Evolutionary conservation across 1,140 invertebrate genomes (phyloP), one percentile per base, ranked within the genome.

Genomic region (Tetragnatha versicolor): DNA sequence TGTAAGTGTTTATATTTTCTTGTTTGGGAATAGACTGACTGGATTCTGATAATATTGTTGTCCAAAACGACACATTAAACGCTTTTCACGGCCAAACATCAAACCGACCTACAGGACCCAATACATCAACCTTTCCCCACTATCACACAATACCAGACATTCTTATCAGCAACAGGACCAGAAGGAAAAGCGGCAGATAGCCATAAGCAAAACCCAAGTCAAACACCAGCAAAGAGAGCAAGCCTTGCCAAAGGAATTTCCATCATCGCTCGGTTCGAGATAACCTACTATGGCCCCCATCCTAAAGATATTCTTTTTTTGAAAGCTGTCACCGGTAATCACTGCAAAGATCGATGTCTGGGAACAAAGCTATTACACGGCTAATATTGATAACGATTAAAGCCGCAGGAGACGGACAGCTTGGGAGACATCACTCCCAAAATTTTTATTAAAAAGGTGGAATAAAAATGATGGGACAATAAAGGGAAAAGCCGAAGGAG

Each of bases 371-470:
- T 49, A 75, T 75, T 63, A 75, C 72, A 75, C 7, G 55, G 31
- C 72, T 58, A 63, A 63, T 75, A 70, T 70, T 70, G 68, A 70
- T 70, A 63, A 75, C 58, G 72, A 61, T 75, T 75, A 75, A 75
- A 58, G 35, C 22, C 25, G 2, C 3, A 37, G 20, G 5, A 37
- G 51, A 72, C 49, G 58, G 49, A n/a, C 42, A 25, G n/a, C n/a
- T n/a, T n/a, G n/a, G 22, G 63, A 75, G 72, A 63, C 39, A 75
- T 75, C 51, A 42, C 27, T 60, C 53, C 37, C 37, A 22, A 25
- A 58, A 42, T 25, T 75, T 75, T 75, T 75, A 75, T 63, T 75
- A 63, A 75, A 75, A 45, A 49, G n/a, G 29, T 31, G 22, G 25
- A 27, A 6, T 5, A 47, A 27, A 17, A 31, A 47, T 7, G 14